Base-by-base conservation (phyloP, 2,113 vertebrate genomes). In the Anser brachyrhynchus region DNA sequence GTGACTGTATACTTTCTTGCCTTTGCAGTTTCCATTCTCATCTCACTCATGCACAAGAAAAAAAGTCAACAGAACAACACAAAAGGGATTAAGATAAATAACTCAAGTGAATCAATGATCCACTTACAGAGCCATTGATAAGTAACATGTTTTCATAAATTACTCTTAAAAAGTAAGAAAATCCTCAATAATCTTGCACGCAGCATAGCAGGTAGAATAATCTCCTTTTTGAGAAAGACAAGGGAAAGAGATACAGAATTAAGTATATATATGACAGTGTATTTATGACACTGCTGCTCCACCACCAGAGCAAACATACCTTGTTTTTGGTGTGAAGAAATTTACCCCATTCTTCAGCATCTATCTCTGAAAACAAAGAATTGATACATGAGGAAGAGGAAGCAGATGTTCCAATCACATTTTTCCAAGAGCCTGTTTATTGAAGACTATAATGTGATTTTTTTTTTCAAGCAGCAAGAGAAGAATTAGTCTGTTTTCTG, bases 271-370 rank as follows among this genome's bases (percentile, higher is more conserved):
- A 43, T 10, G 5, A 64, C 7, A 81, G 39, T 1, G 2, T 39
- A 75, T 39, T 81, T 78, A 75, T 11, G 66, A 84, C 46, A 37
- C n/a, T 37, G 28, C 26, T 82, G 58, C n/a, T 86, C 51, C 25
- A 66, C 39, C 41, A 62, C 29, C 17, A 64, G 3, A 71, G 8
- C 73, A 87, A 74, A 80, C 92, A 31, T 98, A 99, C 99, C 99
- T 99, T 99, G 97, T 98, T 99, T 98, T 99, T 99, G 85, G 99
- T 99, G 98, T 99, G 99, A 87, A 99, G 98, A 95, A 99, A 99
- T 98, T 99, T 99, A 72, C 99, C 99, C 99, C 99, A 99, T 96
- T 99, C 99, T 91, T 99, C 99, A 87, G 98, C 98, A 85, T 99
- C 99, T 57, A 99, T 98, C 84, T 99, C 99, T 99, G 97, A 95